phyloP scores from a whole-genome alignment of 2,113 vertebrate genomes.

The Mus musculus region DNA sequence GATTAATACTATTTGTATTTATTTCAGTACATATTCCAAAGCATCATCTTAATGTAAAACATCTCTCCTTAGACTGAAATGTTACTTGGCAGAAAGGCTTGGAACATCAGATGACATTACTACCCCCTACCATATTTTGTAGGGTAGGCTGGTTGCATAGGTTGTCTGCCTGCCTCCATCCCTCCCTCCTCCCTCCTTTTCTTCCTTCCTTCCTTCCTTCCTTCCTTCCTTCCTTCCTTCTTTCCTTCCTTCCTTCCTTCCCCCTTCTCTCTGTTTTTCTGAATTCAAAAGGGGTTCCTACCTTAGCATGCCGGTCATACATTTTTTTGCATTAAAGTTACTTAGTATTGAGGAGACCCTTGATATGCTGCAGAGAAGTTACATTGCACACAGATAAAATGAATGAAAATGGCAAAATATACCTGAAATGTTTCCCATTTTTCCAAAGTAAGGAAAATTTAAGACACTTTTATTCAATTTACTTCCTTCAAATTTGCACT shows the following conservation, averaged over 20 bases:
- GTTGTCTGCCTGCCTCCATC: not conserved
- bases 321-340: not conserved
- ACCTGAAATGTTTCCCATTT: not conserved
- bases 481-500: not conserved
- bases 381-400: not conserved
- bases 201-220: rapidly evolving
- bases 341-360: not conserved
- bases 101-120: not conserved
- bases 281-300: not conserved
- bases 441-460: not conserved
- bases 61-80: not conserved
- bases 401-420: not conserved
- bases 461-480: not conserved
- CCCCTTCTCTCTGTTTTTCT: rapidly evolving
- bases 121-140: not conserved
- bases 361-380: not conserved
- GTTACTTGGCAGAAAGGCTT: not conserved
- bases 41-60: not conserved
- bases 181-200: rapidly evolving
- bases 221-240: no score
- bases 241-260: not conserved
- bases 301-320: not conserved
- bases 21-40: conserved; percentile 14
- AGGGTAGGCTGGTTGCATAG: not conserved
- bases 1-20: not conserved